These are phyloP conservation scores for Sycobia sp. DNA, from an alignment of 1,140 invertebrate genomes.

Conservation along the genomic window DNA sequence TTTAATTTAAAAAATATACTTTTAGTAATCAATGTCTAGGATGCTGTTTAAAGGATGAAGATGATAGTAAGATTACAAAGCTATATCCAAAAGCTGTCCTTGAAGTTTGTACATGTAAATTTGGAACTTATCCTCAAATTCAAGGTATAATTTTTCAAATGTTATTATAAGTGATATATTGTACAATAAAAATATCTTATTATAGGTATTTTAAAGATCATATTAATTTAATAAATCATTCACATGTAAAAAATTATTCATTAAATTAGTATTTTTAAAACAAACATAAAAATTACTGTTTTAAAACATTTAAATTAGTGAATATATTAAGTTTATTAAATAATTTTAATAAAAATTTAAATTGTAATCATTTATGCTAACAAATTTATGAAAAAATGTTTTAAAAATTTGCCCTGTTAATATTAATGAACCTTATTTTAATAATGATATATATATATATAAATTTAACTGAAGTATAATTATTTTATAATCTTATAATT, in stretches of 20 bases:
- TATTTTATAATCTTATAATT: no score
- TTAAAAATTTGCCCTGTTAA: neutral
- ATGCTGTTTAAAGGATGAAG: conserved; percentile 72
- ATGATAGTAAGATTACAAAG: conserved; percentile 66
- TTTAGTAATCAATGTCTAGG: conserved; percentile 75
- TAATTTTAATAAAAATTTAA: neutral
- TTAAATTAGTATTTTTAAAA: neutral
- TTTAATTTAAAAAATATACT: conserved; percentile 64
- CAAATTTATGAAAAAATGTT: neutral
- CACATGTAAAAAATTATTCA: neutral
- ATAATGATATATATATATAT: no score
- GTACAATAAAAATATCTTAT: no score
- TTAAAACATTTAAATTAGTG: no score
- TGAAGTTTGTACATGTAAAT: conserved; percentile 94
- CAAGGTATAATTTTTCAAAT: conserved; percentile 75
- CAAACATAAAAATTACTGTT: neutral
- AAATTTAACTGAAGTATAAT: neutral
- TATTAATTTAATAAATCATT: neutral
- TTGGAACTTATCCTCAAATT: conserved; percentile 93
- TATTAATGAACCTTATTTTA: no score
- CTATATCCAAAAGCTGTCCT: conserved; percentile 85
- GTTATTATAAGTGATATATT: no score
- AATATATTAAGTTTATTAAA: neutral
- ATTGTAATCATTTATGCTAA: neutral
- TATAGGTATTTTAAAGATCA: conserved; percentile 7